Base-by-base conservation (phyloP, 2,888 invertebrate genomes). In the Eurytoma adleriae region DNA sequence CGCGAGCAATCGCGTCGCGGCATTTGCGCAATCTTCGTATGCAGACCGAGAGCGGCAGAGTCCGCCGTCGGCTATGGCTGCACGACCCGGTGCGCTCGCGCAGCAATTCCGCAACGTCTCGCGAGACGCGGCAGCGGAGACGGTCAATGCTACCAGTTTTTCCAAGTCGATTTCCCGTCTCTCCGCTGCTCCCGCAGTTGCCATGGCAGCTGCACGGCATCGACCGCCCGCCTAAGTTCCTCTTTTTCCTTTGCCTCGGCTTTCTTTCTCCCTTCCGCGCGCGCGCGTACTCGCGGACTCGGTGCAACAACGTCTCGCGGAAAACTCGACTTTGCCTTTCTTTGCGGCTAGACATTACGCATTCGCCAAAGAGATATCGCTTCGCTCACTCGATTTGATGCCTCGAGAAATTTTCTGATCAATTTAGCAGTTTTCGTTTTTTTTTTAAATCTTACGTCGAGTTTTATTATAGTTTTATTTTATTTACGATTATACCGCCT, bases 81-180 rank as follows among this genome's bases (percentile, higher is more conserved):
- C 40, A 40, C 40, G 40, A 40, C 10, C 40, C 18, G 59, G 59
- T 10, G 59, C 14, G 59, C 57, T 18, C 30, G 40, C 64, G 27
- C 40, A 10, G 64, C 30, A 48, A 64, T 64, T 64, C 48, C 48
- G 64, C 48, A 64, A 16, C 69, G 74, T 52, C 20, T 57, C 18
- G 18, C 66, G 20, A 30, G 27, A 27, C 13, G 14, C 50, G 27
- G 72, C 56, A 24, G 30, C 54, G 71, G 68, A 83, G 85, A 84
- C 84, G 83, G 75, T 84, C 79, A 81, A 83, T 80, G 84, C 86
- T 87, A 86, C 87, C 86, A 87, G 87, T 86, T 87, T 87, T 87
- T 87, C 85, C 83, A 27, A 67, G 84, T 76, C 83, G 78, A 80
- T 80, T 82, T 80, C 78, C 73, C 82, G 79, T 82, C 72, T 64